Percentiles rank a stretch among this genome's conserved stretches.
Evolutionary conservation across 2,888 invertebrate genomes (phyloP).

Genomic region (Hoplodrina ambigua): DNA sequence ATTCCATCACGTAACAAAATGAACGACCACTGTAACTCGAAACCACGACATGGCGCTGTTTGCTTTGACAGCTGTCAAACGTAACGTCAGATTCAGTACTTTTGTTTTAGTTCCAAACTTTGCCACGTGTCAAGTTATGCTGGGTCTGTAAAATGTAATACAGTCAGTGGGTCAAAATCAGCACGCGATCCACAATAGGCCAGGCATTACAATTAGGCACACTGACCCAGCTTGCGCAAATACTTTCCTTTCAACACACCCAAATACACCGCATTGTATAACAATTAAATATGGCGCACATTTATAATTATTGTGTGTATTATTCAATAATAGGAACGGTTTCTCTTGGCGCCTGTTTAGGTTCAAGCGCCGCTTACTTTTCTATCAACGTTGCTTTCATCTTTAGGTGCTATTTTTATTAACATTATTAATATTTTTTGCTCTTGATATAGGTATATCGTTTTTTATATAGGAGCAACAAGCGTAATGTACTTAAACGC

Average conservation of each 20-base stretch:
- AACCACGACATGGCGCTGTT: not conserved
- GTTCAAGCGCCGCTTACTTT: not conserved
- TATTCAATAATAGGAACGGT: conserved; percentile 8
- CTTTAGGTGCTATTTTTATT: too few species aligned
- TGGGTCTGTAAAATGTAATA: conserved; percentile 19
- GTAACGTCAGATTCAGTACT: conserved; percentile 5
- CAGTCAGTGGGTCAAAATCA: conserved; percentile 65
- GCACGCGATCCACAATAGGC: conserved; percentile 63
- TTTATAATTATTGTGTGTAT: conserved; percentile 28
- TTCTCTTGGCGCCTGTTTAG: conserved; percentile 24
- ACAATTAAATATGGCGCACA: conserved; percentile 46
- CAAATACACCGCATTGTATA: conserved; percentile 62
- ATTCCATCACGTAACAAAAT: conserved; percentile 42
- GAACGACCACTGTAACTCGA: not conserved
- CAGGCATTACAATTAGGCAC: conserved; percentile 66
- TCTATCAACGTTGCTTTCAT: too few species aligned
- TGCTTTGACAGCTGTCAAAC: conserved; percentile 9
- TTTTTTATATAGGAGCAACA: too few species aligned
- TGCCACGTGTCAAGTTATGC: conserved; percentile 2
- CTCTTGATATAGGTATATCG: too few species aligned
- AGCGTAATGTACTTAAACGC: too few species aligned
- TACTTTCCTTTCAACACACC: conserved; percentile 67
- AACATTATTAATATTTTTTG: too few species aligned
- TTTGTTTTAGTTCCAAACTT: conserved; percentile 4
- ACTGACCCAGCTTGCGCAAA: conserved; percentile 61